Conservation (phyloP, 2,797 vertebrate species). For the Peromyscus eremicus region DNA sequence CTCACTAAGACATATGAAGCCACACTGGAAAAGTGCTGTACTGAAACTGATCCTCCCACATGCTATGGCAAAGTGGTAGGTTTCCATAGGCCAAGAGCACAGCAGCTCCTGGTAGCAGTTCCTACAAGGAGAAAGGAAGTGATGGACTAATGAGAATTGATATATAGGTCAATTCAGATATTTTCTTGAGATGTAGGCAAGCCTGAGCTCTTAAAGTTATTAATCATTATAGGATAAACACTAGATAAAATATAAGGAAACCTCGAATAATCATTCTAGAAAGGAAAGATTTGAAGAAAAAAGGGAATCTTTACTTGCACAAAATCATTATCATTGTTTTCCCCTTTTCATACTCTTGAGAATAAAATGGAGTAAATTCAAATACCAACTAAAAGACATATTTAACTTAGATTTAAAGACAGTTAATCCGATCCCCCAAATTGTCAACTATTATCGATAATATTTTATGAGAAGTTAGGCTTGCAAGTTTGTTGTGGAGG, state of each 20-base stretch:
- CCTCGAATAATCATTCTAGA: not conserved
- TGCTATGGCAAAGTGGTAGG: conserved; percentile 83
- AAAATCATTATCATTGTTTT: not conserved
- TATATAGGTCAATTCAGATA: too few species aligned
- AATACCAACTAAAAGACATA: conserved; percentile 1
- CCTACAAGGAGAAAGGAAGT: not conserved
- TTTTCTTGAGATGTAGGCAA: not conserved
- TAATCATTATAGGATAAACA: conserved; percentile 24
- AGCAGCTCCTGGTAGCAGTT: not conserved
- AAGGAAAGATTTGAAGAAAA: not conserved
- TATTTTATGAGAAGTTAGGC: too few species aligned
- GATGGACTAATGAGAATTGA: not conserved
- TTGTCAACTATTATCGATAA: not conserved
- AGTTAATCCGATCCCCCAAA: not conserved
- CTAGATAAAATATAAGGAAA: conserved; percentile 6
- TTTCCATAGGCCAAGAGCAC: not conserved
- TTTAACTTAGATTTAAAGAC: conserved; percentile 18
- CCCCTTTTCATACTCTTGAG: not conserved
- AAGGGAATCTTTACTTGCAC: not conserved
- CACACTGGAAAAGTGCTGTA: conserved; percentile 86
- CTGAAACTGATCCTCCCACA: conserved; percentile 65
- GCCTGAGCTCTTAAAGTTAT: not conserved
- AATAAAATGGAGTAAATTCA: conserved; percentile 42
- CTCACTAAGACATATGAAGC: conserved; percentile 77
- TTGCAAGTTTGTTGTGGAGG: not conserved